Base-by-base conservation (phyloP, 2,888 invertebrate genomes). In the Geophilus truncorum region DNA sequence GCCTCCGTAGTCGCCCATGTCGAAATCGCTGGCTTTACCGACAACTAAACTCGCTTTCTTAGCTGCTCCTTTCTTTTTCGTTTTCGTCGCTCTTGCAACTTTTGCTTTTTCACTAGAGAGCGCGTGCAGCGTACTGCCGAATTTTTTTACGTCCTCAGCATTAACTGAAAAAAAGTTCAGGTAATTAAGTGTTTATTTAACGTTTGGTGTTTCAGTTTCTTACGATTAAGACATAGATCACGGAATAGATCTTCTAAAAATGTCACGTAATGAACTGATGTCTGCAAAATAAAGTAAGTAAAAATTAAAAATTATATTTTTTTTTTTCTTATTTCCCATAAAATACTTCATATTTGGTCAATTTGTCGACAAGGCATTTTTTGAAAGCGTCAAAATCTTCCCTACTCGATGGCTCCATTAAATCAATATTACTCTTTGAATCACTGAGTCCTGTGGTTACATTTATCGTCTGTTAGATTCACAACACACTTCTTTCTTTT, bases 81-180 rank as follows among this genome's bases (percentile, higher is more conserved):
- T 78, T 77, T 79, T 82, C 7, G 78, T 77, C 10, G 51, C 80
- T 81, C 76, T 82, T 18, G 81, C 95, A 82, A 93, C 89, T 89
- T 95, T 96, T 84, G 92, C 90, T 87, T 96, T 96, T 88, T 97
- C 96, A 86, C 93, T 91, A 86, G 92, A 93, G 84, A 97, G 88
- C 87, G 92, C 94, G 88, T 95, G 95, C 83, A 96, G 89, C 81
- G 92, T 91, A 85, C 92, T 90, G 88, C 94, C 95, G 85, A 96
- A 90, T 90, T 93, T 94, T 86, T 93, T 95, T 84, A 96, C 91
- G 86, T 94, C 93, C 80, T 90, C 89, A 23, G 93, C 91, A 82
- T 90, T 89, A 89, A 96, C 95, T 95, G 89, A 32, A 89, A 90
- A 85, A 82, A 83, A 83, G 83, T 84, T 75, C 81, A 83, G 81